These are phyloP conservation scores for Tachuris rubrigastra DNA, from an alignment of 2,113 vertebrate species.

Conservation along the genomic window DNA sequence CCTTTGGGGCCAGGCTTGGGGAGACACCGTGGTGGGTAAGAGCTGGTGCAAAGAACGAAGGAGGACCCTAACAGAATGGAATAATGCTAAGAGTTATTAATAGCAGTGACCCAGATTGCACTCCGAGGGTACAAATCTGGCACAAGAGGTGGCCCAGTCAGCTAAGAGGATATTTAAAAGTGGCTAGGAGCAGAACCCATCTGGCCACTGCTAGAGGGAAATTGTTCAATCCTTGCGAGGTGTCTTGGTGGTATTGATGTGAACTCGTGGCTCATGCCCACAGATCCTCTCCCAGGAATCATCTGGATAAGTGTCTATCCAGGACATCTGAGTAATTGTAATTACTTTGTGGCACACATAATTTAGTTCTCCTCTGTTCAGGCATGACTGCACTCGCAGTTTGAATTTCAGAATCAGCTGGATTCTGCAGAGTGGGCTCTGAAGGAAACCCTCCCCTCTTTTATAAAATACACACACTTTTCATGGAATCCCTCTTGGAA, in stretches of 20 bases:
- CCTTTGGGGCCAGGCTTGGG: neutral
- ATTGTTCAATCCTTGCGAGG: neutral
- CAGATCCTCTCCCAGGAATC: neutral
- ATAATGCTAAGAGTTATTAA: slow-evolving; percentile 25
- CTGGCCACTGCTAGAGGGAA: neutral
- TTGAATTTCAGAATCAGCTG: neutral
- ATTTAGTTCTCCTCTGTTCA: neutral
- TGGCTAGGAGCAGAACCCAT: neutral
- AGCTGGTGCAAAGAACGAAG: accelerated
- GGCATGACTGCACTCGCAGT: neutral
- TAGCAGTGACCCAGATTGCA: slow-evolving; percentile 41
- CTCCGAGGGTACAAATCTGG: slow-evolving; percentile 3
- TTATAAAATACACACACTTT: neutral
- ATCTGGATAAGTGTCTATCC: neutral
- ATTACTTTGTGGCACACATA: neutral
- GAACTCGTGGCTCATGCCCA: neutral
- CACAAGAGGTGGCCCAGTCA: slow-evolving; percentile 30
- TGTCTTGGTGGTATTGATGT: neutral
- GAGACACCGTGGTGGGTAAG: neutral
- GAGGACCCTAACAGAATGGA: neutral
- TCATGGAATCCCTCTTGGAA: neutral
- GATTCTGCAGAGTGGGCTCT: neutral
- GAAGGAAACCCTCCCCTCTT: neutral
- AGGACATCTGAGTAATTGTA: neutral
- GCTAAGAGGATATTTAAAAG: slow-evolving; percentile 43